These are phyloP conservation scores for Hymenochirus boettgeri DNA, from an alignment of 2,113 vertebrate genomes.

Conservation along the genomic window DNA sequence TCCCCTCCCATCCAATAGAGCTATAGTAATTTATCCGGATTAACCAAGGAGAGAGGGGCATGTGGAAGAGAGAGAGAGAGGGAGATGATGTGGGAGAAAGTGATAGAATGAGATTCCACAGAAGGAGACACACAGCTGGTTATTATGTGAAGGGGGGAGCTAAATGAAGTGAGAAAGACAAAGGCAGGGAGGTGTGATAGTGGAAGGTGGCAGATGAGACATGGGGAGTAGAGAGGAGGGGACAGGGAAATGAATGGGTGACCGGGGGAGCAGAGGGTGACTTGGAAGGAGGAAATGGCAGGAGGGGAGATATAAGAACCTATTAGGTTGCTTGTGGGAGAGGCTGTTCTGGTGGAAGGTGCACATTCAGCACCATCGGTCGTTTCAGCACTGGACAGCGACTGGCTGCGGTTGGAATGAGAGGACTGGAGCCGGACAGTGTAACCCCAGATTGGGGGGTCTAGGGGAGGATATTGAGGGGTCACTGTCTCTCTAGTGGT, in stretches of 20 bases:
- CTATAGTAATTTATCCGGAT: conserved; percentile 39
- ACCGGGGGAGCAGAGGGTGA: background rate
- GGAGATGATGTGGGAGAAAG: conserved; percentile 26
- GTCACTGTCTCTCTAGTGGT: too few species aligned
- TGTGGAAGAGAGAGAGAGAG: conserved; percentile 42
- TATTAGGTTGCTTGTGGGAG: conserved; percentile 2
- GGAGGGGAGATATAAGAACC: conserved; percentile 18
- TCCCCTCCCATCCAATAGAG: conserved; percentile 38
- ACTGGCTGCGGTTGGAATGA: background rate
- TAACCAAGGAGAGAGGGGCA: conserved; percentile 20
- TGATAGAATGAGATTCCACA: conserved; percentile 9
- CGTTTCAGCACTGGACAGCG: conserved; percentile 34
- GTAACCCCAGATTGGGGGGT: too few species aligned
- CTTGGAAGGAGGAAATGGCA: conserved; percentile 22
- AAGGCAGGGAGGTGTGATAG: conserved; percentile 7
- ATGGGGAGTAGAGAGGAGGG: conserved; percentile 18
- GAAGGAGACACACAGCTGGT: background rate
- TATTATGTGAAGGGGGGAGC: background rate
- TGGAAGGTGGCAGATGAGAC: conserved; percentile 13
- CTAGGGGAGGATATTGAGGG: too few species aligned
- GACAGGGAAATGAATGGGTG: conserved; percentile 28
- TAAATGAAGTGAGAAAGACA: conserved; percentile 22
- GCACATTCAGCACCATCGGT: conserved; percentile 18
- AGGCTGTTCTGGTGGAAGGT: background rate
- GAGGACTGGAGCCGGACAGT: background rate